A percentile compares a stretch with the other conserved stretches of the same genome.
phyloP scores from a whole-genome alignment of 2,888 invertebrate genomes.

The Andrena marginata region DNA sequence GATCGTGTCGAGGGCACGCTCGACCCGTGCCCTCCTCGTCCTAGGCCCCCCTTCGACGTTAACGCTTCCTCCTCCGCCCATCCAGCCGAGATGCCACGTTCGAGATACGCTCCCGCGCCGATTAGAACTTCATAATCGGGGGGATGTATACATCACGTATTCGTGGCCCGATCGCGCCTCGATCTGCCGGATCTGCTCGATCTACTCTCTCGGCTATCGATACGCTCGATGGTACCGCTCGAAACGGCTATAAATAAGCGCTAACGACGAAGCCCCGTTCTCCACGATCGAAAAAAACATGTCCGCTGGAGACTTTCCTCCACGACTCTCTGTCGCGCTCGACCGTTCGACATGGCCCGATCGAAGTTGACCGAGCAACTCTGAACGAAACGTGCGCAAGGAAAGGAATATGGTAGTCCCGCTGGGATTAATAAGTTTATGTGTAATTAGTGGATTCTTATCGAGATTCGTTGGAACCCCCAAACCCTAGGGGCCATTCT shows the following conservation, averaged over 20 bases:
- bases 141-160: constrained; percentile 15
- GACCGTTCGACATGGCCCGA: constrained; percentile 9
- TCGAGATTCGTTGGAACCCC: neutral
- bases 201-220: constrained; percentile 9
- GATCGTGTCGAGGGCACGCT: constrained; percentile 28
- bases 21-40: neutral
- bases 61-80: neutral
- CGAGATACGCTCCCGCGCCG: constrained; percentile 4
- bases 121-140: constrained; percentile 25
- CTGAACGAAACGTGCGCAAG: neutral
- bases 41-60: neutral
- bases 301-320: constrained; percentile 24
- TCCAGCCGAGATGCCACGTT: neutral
- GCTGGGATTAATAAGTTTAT: too few species aligned
- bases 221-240: constrained; percentile 37
- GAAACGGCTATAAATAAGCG: constrained; percentile 43
- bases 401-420: too few species aligned
- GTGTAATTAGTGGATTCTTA: neutral
- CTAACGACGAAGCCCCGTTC: constrained; percentile 34
- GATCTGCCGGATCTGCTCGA: too few species aligned
- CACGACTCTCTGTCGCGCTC: constrained; percentile 11
- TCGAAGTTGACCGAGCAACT: neutral
- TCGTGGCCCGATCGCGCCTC: neutral
- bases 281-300: neutral
- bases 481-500: neutral